A percentile compares a stretch with the other conserved stretches of the same genome.
phyloP scores from a whole-genome alignment of 2,113 vertebrate species.

The Larimichthys crocea region DNA sequence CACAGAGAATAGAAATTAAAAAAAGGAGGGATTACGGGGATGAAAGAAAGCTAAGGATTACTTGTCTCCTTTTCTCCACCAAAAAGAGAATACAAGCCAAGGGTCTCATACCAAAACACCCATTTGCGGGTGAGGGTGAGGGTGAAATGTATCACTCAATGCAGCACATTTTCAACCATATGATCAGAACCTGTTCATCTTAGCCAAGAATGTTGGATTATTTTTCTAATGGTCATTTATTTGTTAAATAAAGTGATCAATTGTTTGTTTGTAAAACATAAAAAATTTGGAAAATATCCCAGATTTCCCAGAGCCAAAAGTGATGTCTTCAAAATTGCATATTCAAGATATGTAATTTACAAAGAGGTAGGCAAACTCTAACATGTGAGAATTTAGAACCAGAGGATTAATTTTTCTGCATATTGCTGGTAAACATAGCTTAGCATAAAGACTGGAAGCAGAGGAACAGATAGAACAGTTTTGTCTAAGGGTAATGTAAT shows the following conservation, averaged over 20 bases:
- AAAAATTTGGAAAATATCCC: background rate
- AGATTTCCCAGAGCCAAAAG: background rate
- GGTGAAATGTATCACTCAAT: background rate
- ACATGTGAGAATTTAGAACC: background rate
- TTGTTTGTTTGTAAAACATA: background rate
- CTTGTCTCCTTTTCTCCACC: conserved; percentile 62
- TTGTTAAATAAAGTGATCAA: background rate
- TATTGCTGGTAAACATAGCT: background rate
- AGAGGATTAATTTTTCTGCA: background rate
- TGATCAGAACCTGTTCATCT: background rate
- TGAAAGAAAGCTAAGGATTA: conserved; percentile 72
- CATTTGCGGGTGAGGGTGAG: background rate
- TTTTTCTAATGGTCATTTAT: background rate
- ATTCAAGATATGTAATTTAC: background rate
- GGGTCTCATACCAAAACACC: conserved; percentile 47
- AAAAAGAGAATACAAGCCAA: conserved; percentile 45
- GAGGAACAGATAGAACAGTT: background rate
- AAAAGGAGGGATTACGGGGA: conserved; percentile 70
- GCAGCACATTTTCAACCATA: background rate
- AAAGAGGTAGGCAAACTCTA: background rate
- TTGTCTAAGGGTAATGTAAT: background rate
- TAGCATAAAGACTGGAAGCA: background rate
- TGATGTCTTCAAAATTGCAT: background rate
- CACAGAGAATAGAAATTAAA: conserved; percentile 62
- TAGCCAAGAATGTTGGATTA: background rate